Conservation (phyloP, 2,113 vertebrate species). For the Lontra canadensis region DNA sequence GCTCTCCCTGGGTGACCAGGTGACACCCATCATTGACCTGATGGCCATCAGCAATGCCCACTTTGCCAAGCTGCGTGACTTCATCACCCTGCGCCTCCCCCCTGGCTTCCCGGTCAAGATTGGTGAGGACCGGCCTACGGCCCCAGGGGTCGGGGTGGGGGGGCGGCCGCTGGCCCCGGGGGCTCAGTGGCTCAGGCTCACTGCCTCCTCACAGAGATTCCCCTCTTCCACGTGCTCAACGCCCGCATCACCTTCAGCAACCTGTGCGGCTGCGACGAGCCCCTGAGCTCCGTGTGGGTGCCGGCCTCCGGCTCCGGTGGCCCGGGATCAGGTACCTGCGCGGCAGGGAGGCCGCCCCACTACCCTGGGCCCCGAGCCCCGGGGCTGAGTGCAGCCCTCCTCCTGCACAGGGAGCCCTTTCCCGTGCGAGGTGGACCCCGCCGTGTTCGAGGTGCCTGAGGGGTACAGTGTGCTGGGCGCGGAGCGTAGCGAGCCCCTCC, state of each 20-base stretch:
- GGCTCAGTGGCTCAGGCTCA: neutral
- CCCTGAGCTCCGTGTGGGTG: conserved; percentile 85
- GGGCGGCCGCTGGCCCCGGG: no score
- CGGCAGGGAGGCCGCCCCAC: fast-evolving
- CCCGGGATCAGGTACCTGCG: conserved; percentile 83
- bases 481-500: conserved; percentile 92
- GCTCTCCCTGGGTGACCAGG: conserved; percentile 94
- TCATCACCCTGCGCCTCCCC: conserved; percentile 95
- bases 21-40: conserved; percentile 97
- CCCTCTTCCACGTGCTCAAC: conserved; percentile 97
- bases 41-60: conserved; percentile 98
- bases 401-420: conserved; percentile 83
- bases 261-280: conserved; percentile 95
- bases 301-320: conserved; percentile 57
- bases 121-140: conserved; percentile 83
- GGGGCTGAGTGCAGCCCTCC: neutral
- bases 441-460: conserved; percentile 92
- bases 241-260: conserved; percentile 98
- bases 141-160: fast-evolving
- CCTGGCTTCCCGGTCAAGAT: conserved; percentile 97
- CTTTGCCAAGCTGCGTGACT: conserved; percentile 96
- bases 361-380: fast-evolving
- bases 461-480: conserved; percentile 94
- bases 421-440: conserved; percentile 92
- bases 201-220: conserved; percentile 89